A percentile compares a stretch with the other conserved stretches of the same genome.
These are phyloP conservation scores for Orchesella flavescens DNA, from an alignment of 2,888 invertebrate genomes.

Conservation along the genomic window DNA sequence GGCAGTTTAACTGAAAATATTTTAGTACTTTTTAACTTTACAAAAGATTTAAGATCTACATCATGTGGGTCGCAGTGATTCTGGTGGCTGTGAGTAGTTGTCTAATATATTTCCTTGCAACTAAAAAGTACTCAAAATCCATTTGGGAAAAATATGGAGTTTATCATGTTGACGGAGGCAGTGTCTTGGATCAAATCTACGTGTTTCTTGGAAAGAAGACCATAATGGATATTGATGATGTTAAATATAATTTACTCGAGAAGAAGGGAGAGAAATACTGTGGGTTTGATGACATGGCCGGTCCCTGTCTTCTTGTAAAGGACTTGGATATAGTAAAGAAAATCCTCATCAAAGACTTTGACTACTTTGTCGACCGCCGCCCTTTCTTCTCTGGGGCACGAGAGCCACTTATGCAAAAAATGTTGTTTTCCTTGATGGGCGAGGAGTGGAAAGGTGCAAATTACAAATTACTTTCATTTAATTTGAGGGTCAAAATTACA, in stretches of 20 bases:
- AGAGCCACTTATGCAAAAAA: conserved; percentile 1
- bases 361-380: conserved; percentile 51
- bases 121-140: conserved; percentile 8
- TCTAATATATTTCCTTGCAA: background rate
- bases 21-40: too few relatives aligned
- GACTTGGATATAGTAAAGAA: conserved; percentile 54
- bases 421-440: conserved; percentile 1
- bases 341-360: conserved; percentile 53
- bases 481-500: too few relatives aligned
- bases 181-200: background rate
- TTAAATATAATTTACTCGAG: background rate
- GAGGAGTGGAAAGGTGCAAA: conserved; percentile 48
- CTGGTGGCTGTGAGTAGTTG: background rate
- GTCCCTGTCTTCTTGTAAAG: conserved; percentile 23
- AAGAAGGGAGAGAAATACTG: conserved; percentile 6
- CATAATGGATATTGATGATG: conserved; percentile 2
- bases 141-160: conserved; percentile 36
- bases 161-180: background rate
- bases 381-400: background rate
- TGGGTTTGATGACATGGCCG: conserved; percentile 14
- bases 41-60: too few relatives aligned
- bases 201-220: conserved; percentile 24
- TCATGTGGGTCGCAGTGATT: background rate
- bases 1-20: too few relatives aligned
- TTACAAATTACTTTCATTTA: too few relatives aligned